phyloP scores from a whole-genome alignment of 2,113 vertebrate species.

The Catagonus wagneri region DNA sequence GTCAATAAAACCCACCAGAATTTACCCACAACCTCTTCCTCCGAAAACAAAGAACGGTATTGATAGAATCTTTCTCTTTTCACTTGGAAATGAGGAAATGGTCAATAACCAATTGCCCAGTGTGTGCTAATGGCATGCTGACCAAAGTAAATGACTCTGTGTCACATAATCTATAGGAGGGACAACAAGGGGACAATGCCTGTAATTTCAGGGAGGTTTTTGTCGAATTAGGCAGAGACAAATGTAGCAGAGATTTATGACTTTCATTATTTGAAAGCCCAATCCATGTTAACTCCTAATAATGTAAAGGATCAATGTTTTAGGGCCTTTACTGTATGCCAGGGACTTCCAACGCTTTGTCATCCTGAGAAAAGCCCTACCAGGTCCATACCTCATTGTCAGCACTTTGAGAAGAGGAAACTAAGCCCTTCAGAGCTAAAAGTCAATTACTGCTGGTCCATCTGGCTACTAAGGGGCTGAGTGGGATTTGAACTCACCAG shows the following conservation, averaged over 20 bases:
- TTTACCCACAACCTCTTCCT: slow-evolving; percentile 19
- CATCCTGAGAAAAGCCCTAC: neutral
- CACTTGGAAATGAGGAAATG: slow-evolving; percentile 35
- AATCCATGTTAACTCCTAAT: neutral
- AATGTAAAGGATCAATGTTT: neutral
- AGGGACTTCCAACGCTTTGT: neutral
- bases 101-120: slow-evolving; percentile 43
- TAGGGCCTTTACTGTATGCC: neutral
- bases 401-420: neutral
- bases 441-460: too few species aligned
- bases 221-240: neutral
- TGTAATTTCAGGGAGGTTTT: neutral
- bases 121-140: neutral
- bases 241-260: neutral
- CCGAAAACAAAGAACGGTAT: slow-evolving; percentile 11
- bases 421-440: neutral
- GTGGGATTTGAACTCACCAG: neutral
- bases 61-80: neutral
- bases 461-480: neutral
- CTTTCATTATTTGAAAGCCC: neutral
- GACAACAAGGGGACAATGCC: neutral
- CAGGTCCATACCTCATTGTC: rapidly evolving
- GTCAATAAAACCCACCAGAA: neutral
- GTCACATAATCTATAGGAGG: neutral
- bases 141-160: neutral